phyloP scores from a whole-genome alignment of 2,797 vertebrate species.

The Rhinoraja longicauda region DNA sequence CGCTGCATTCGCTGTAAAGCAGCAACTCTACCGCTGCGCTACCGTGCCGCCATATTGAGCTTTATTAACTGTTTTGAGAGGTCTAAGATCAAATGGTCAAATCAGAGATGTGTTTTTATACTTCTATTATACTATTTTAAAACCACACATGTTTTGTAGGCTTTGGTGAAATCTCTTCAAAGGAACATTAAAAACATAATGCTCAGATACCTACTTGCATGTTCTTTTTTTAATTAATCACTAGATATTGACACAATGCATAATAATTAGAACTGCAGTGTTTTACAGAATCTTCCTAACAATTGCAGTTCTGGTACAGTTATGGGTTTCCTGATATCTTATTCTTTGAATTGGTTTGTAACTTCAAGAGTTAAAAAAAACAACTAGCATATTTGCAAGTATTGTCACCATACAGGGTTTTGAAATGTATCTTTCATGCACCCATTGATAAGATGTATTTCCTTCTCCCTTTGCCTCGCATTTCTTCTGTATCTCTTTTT shows the following conservation, averaged over 20 bases:
- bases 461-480: neutral
- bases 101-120: neutral
- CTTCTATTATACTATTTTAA: conserved; percentile 24
- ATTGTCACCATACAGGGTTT: neutral
- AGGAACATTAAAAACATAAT: neutral
- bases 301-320: neutral
- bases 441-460: neutral
- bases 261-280: neutral
- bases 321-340: neutral
- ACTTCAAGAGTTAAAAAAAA: neutral
- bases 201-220: neutral
- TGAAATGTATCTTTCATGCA: neutral
- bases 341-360: neutral
- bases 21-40: too few species aligned
- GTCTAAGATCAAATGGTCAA: neutral
- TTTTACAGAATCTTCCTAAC: neutral
- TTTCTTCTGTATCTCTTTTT: neutral
- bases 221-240: too few species aligned
- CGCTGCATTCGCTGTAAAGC: too few species aligned
- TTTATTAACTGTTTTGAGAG: neutral
- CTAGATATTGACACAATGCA: too few species aligned
- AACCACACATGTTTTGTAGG: neutral
- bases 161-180: neutral
- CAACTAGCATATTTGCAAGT: neutral
- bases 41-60: neutral